Conservation (phyloP, 2,113 vertebrate species). For the Muntiacus muntjak region DNA sequence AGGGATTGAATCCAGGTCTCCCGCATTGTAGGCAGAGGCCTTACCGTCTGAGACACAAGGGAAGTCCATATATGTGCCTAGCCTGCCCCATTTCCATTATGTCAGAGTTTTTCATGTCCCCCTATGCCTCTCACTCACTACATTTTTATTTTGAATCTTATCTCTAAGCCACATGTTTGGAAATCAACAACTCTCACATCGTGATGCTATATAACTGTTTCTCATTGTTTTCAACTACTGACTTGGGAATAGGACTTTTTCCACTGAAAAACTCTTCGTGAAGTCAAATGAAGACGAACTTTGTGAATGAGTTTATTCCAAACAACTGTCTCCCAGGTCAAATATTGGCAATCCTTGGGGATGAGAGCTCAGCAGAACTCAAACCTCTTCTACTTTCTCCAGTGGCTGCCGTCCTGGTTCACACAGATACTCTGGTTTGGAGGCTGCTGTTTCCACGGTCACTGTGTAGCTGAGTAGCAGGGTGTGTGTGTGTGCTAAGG, state of each 20-base stretch:
- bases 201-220: neutral
- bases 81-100: neutral
- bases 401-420: neutral
- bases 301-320: neutral
- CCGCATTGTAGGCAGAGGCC: neutral
- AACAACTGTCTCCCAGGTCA: neutral
- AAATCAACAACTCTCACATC: neutral
- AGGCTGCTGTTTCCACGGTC: neutral
- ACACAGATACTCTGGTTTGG: neutral
- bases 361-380: neutral
- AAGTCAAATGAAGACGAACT: neutral
- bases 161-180: neutral
- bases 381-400: neutral
- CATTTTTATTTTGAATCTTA: neutral
- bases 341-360: neutral
- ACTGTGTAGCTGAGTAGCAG: neutral
- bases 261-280: too few species aligned
- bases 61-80: neutral
- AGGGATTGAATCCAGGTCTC: neutral
- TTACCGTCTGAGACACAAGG: neutral
- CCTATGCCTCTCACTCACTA: neutral
- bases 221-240: neutral
- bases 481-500: neutral
- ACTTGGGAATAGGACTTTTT: neutral
- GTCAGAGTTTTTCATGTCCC: neutral